Base-by-base conservation (phyloP, 1,140 invertebrate genomes). In the Calosoma granatense region DNA sequence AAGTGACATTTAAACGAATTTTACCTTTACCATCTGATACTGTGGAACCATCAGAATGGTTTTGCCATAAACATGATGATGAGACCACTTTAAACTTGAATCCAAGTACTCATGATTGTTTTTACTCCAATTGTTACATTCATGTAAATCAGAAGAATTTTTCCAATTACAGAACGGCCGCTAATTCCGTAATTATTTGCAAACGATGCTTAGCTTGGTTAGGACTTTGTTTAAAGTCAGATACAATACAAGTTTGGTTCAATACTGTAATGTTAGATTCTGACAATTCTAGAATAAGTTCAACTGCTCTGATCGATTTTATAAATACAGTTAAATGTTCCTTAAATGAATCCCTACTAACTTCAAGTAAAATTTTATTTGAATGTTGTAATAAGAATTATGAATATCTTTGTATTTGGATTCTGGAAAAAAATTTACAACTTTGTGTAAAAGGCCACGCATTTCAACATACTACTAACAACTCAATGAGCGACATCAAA, bases 1-100 rank as follows among this genome's bases (percentile, higher is more conserved):
- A 54, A 11, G 55, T 72, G 0, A 68, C 70, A 26, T 80, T 79
- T 70, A 59, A 74, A 22, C 69, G 78, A 56, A 67, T 80, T 63
- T 67, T 81, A 56, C 77, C 79, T 55, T 65, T 81, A 53, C 78
- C 79, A 6, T 72, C 74, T 1, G 66, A 72, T 23, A 76, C 74
- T 72, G 64, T 74, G 55, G 78, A 80, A 59, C 71, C 74, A 64
- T 73, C 70, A 0, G 77, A 80, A 55, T 80, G 77, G 78, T 81
- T 79, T 64, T 81, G 79, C 59, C 78, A 79, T 60, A 70, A 66
- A 1, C 67, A 69, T 55, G 52, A 57, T 2, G 65, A 68, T 52
- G 58, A 62, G 19, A 57, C 62, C 19, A 43, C 63, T 54, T 30
- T 63, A 17, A 62, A 64, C 52, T 62, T 78, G 26, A 70, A 70